phyloP scores from a whole-genome alignment of 2,113 vertebrate genomes.

The Tapirus terrestris region DNA sequence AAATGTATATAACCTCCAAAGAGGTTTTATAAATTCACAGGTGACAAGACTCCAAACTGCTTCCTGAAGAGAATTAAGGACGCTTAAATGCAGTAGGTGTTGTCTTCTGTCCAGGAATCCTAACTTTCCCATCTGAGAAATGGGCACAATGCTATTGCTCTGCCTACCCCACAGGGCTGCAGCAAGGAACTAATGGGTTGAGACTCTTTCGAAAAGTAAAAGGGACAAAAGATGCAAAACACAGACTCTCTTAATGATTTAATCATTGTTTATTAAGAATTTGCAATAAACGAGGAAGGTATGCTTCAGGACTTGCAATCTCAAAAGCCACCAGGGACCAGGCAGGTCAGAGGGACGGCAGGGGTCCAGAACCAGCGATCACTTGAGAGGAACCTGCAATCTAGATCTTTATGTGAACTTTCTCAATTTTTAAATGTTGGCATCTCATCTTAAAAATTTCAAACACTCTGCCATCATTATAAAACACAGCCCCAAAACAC shows the following conservation, averaged over 20 bases:
- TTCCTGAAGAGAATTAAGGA: neutral
- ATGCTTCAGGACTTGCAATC: neutral
- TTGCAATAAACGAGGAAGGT: neutral
- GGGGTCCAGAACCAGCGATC: neutral
- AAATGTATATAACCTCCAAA: neutral
- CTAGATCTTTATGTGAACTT: neutral
- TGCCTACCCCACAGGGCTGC: neutral
- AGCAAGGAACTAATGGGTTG: neutral
- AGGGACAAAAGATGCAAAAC: neutral
- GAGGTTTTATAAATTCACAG: neutral
- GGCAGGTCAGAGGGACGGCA: neutral
- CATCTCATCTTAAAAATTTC: neutral
- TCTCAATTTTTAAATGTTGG: neutral
- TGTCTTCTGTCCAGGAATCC: neutral
- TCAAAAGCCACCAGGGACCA: neutral
- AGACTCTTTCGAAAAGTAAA: neutral
- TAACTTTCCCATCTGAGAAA: neutral
- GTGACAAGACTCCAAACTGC: neutral
- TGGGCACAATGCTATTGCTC: rapidly evolving
- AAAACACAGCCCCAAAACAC: neutral
- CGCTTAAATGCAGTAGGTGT: neutral
- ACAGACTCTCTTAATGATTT: neutral
- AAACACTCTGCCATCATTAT: neutral
- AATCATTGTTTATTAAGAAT: neutral
- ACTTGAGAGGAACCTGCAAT: neutral